A percentile compares a stretch with the other conserved stretches of the same genome.
phyloP scores from a whole-genome alignment of 2,113 vertebrate species.

The Microtus montanus region DNA sequence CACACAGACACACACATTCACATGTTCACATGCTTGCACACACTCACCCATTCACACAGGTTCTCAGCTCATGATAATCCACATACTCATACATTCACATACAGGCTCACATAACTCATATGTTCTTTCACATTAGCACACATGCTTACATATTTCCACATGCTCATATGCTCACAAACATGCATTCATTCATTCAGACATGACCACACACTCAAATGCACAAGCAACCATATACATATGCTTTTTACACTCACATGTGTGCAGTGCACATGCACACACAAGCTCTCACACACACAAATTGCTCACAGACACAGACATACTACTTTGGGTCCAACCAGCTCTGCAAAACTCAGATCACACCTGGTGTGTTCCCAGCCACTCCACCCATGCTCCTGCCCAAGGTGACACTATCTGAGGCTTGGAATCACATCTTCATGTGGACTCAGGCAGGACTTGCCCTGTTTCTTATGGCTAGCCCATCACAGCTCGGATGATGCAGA shows the following conservation, averaged over 20 bases:
- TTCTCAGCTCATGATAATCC: no score
- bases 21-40: background rate
- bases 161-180: background rate
- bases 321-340: background rate
- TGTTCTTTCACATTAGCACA: background rate
- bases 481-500: background rate
- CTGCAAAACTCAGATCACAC: background rate
- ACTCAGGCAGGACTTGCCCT: background rate
- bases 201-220: background rate
- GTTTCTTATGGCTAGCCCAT: no score
- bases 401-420: background rate
- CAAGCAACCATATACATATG: no score
- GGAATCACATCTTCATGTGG: accelerated
- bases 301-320: background rate
- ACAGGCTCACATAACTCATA: background rate
- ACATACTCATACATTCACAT: background rate
- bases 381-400: no score
- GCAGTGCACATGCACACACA: background rate
- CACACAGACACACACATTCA: background rate
- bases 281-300: background rate
- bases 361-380: accelerated
- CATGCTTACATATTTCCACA: background rate
- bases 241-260: background rate
- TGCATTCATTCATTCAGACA: background rate
- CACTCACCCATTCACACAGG: no score